A percentile compares a stretch with the other conserved stretches of the same genome.
Evolutionary conservation across 2,113 vertebrate genomes (phyloP).

Genomic region (Gorsachius goisagi): DNA sequence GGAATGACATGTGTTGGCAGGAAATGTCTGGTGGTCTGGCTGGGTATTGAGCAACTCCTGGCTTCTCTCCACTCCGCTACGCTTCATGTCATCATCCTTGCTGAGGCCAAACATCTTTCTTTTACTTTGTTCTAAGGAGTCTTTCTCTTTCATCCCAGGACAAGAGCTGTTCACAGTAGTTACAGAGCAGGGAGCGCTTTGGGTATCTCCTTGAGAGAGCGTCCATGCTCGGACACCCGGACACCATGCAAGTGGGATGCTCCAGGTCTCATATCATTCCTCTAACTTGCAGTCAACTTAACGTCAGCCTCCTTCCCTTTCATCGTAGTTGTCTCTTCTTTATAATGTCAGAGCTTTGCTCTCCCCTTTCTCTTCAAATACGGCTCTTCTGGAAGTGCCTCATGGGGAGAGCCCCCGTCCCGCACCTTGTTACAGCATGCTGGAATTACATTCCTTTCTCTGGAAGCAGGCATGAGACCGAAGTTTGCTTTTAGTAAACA

Average conservation of each 20-base stretch:
- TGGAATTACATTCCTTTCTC: neutral
- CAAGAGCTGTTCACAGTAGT: neutral
- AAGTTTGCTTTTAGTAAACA: constrained; percentile 23
- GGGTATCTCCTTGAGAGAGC: neutral
- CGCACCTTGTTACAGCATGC: neutral
- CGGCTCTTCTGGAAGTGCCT: neutral
- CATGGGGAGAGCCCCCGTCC: neutral
- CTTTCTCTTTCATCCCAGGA: neutral
- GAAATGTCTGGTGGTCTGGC: constrained; percentile 18
- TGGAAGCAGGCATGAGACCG: neutral
- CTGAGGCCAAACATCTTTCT: neutral
- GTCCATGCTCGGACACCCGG: neutral
- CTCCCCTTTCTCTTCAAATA: neutral
- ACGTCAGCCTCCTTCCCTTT: neutral
- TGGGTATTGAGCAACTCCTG: constrained; percentile 33
- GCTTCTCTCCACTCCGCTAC: neutral
- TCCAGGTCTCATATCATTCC: neutral
- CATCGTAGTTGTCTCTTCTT: neutral
- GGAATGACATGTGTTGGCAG: constrained; percentile 10
- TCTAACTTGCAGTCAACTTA: neutral
- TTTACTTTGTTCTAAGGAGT: neutral
- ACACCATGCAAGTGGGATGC: neutral
- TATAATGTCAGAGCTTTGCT: neutral
- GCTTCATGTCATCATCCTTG: neutral
- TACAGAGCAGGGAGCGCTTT: neutral